Base-by-base conservation (phyloP, 2,113 vertebrate species). In the Alosa alosa region DNA sequence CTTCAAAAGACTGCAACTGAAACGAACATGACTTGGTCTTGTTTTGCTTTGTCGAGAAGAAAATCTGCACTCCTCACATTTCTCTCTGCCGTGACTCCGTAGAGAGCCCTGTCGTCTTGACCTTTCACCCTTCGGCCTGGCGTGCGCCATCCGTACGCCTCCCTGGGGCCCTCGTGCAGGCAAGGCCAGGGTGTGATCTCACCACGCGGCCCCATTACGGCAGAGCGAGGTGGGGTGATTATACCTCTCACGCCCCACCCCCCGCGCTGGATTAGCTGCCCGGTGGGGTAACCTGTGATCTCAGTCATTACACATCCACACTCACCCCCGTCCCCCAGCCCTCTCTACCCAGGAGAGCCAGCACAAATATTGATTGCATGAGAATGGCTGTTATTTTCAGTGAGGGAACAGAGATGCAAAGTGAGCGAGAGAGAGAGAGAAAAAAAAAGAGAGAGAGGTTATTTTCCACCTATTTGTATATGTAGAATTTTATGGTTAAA, bases 281-380 rank as follows among this genome's bases (percentile, higher is more conserved):
- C 85, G n/a, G 41, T 81, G 55, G 83, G 44, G 68, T 87, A 83
- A 90, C 49, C 84, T 89, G 86, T 83, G 83, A 86, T 87, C 88
- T 85, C 89, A 87, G 86, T 89, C 85, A 90, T 89, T 86, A 87
- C 72, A 36, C 81, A 88, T 64, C 68, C 64, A 22, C 85, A 18
- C 52, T 52, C 50, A 39, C 72, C 45, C 82, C 10, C 60, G 0
- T 31, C n/a, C 22, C 60, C 60, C 1, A 1, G 3, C 18, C 18
- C 57, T 1, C 57, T 60, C 18, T 3, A 68, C 7, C 22, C 4
- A 17, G 0, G 84, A 84, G 72, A 82, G 83, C 86, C 89, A 81
- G 83, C 52, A 57, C 17, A 55, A 52, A 83, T 52, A 86, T 81
- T 81, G 84, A 86, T 90, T 82, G 82, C 83, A 86, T 88, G 81